Evolutionary conservation across 2,888 invertebrate genomes (phyloP).

Genomic region (Ectropis crepuscularia): DNA sequence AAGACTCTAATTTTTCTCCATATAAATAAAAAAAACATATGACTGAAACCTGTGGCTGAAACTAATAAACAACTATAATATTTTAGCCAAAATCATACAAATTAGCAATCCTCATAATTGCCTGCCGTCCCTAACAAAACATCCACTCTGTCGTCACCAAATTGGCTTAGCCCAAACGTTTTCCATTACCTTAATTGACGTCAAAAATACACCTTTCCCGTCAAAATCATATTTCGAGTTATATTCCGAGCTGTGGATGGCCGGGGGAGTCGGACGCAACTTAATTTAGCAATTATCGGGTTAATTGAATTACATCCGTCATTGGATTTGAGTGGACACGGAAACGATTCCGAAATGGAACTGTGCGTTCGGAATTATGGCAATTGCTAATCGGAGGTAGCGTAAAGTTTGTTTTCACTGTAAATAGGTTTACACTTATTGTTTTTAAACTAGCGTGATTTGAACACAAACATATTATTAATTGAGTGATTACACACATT

Average conservation of each 20-base stretch:
- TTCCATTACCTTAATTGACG: constrained; percentile 61
- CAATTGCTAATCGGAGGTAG: constrained; percentile 16
- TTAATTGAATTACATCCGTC: constrained; percentile 82
- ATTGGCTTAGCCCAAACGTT: constrained; percentile 40
- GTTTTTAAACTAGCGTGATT: too few relatives aligned
- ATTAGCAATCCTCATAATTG: constrained; percentile 17
- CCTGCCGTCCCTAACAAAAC: constrained; percentile 19
- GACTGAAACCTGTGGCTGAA: too few relatives aligned
- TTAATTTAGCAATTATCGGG: constrained; percentile 81
- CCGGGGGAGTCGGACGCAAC: constrained; percentile 67
- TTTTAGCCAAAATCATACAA: background rate
- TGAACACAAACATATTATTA: too few relatives aligned
- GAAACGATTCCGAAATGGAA: constrained; percentile 23
- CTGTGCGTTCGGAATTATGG: constrained; percentile 19
- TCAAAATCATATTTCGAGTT: constrained; percentile 76
- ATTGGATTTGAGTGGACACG: constrained; percentile 49
- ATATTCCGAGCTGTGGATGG: constrained; percentile 74
- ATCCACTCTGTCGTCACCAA: constrained; percentile 27
- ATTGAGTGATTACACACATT: too few relatives aligned
- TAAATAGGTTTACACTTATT: background rate
- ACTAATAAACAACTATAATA: background rate
- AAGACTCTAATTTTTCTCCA: too few relatives aligned
- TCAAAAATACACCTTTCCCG: constrained; percentile 63
- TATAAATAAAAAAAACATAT: too few relatives aligned
- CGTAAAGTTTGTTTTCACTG: background rate